Conservation (phyloP, 2,113 vertebrate species). For the rabbit (Oryctolagus cuniculus) region DNA sequence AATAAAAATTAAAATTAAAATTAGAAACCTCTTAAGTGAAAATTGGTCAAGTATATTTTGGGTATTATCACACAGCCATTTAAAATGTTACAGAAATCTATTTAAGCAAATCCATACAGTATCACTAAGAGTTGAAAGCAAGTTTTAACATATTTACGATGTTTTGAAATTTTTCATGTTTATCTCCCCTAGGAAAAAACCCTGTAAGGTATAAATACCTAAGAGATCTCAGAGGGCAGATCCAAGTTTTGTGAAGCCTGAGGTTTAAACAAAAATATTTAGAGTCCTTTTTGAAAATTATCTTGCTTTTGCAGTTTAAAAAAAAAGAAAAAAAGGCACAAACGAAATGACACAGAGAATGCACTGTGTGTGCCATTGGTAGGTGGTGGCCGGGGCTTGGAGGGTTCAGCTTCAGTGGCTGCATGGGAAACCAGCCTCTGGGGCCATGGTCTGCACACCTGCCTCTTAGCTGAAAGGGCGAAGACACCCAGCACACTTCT, state of each 20-base stretch:
- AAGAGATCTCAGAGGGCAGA: not conserved
- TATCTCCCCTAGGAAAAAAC: slow-evolving; percentile 32
- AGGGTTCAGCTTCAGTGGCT: not conserved
- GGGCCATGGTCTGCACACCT: not conserved
- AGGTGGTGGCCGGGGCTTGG: not conserved
- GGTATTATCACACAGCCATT: not conserved
- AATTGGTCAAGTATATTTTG: not conserved
- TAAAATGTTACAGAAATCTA: slow-evolving; percentile 53
- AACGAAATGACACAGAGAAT: not conserved
- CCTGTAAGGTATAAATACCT: not conserved
- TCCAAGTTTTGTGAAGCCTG: not conserved
- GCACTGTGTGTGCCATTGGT: not conserved
- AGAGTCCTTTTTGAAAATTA: not conserved
- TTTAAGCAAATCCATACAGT: not conserved
- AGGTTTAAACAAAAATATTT: slow-evolving; percentile 21
- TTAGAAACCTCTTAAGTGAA: slow-evolving; percentile 30
- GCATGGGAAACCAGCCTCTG: not conserved
- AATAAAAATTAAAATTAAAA: not conserved
- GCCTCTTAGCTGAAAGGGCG: not conserved
- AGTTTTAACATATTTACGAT: slow-evolving; percentile 26
- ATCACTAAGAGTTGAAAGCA: slow-evolving; percentile 19
- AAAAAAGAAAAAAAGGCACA: not conserved
- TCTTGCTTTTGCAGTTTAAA: not conserved
- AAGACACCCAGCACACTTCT: not conserved
- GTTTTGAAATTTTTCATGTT: not conserved